A percentile compares a stretch with the other conserved stretches of the same genome.
phyloP scores from a whole-genome alignment of 2,113 vertebrate genomes.

The Arizona elegans region DNA sequence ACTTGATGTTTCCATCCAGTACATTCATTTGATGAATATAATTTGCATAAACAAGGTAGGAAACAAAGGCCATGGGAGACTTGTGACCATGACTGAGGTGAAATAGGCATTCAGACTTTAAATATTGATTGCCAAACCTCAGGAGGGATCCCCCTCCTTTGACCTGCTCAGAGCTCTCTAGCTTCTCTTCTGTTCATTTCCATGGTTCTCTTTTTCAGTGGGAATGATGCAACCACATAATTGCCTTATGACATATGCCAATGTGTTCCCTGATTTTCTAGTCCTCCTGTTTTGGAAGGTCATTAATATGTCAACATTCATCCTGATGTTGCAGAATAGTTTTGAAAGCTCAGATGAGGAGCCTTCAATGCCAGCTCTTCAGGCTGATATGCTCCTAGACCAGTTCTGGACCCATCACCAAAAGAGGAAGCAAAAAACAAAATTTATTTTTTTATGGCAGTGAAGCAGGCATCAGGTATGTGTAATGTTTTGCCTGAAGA shows the following conservation, averaged over 20 bases:
- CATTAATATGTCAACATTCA: neutral
- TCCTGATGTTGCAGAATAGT: neutral
- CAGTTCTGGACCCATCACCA: neutral
- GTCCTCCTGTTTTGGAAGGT: neutral
- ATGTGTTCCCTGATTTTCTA: neutral
- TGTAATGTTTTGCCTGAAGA: neutral
- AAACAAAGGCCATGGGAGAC: neutral
- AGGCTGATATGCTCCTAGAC: no score
- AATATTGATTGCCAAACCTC: neutral
- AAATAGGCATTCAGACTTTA: neutral
- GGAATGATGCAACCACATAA: neutral
- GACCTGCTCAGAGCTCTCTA: neutral
- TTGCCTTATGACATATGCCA: neutral
- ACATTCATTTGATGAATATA: neutral
- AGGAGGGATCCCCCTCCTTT: neutral
- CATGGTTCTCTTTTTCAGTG: neutral
- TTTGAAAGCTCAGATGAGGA: neutral
- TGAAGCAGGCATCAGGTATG: neutral
- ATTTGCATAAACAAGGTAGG: neutral
- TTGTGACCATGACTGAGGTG: neutral
- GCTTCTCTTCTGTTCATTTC: neutral
- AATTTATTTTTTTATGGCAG: neutral
- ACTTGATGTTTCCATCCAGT: constrained; percentile 44
- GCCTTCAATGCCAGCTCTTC: neutral
- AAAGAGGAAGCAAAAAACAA: neutral